These are phyloP conservation scores for Gymnarchus niloticus DNA, from an alignment of 2,113 vertebrate species.

Conservation along the genomic window DNA sequence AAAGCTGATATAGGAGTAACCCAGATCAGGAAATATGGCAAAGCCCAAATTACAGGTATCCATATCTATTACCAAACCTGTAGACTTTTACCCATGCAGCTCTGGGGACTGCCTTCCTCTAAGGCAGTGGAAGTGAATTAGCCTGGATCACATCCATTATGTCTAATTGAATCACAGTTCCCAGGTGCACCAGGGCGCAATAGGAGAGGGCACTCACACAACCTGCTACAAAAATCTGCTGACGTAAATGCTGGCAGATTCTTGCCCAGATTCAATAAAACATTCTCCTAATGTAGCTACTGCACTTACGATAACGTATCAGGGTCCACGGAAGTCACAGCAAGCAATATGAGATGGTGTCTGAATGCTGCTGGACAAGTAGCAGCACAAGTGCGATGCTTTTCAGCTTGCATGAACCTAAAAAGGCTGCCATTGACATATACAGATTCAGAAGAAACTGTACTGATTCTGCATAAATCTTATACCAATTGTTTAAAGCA, in stretches of 20 bases:
- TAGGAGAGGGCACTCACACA: not conserved
- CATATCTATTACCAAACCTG: not conserved
- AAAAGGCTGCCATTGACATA: not conserved
- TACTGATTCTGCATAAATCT: not conserved
- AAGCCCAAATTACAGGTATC: not conserved
- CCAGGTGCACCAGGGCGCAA: not conserved
- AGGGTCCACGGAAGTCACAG: not conserved
- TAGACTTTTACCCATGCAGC: not conserved
- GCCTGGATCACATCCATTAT: constrained; percentile 18
- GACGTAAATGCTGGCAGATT: not conserved
- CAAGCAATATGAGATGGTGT: not conserved
- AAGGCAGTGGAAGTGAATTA: constrained; percentile 22
- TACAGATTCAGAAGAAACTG: not conserved
- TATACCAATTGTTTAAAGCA: not conserved
- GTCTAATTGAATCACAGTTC: constrained; percentile 15
- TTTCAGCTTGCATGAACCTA: not conserved
- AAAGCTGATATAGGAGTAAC: not conserved
- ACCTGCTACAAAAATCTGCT: not conserved
- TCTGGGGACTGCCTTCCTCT: not conserved
- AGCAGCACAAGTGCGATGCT: not conserved
- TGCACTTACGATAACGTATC: not conserved
- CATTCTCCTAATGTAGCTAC: not conserved
- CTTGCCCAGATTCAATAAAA: not conserved
- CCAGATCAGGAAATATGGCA: not conserved
- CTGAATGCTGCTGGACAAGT: not conserved